Evolutionary conservation across 2,797 vertebrate species (phyloP), one percentile per base, ranked within the genome.

Genomic region (Linurgus olivaceus): DNA sequence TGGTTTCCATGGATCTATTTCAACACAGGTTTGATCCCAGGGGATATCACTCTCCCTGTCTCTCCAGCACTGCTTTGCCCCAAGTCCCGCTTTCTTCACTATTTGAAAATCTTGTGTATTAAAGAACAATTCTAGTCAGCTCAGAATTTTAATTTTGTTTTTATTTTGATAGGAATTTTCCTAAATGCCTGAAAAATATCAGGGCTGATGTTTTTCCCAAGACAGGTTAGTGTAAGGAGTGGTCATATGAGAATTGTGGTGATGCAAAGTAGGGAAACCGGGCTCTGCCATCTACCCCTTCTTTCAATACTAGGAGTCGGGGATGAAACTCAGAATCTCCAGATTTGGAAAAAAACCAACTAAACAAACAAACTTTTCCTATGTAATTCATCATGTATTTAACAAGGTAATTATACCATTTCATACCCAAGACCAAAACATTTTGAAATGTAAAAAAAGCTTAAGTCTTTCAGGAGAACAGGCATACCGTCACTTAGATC

Each of bases 41-140:
- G 20, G 29, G 7, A 4, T 15, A 66, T 48, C 35, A 42, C 40
- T 68, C 11, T 52, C 11, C 13, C 31, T 35, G 2, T 16, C 9
- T 33, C 19, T 40, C 15, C 40, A 47, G 50, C 24, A 31, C 29
- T 1, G 1, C 51, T 87, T 61, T 86, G 61, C 5, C 19, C 38
- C 48, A 61, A 57, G 0, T 38, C 58, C 9, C 0, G 0, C 11
- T 86, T 81, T 35, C 51, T 63, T 38, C 17, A 14, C 20, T 40
- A 15, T 38, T 58, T 88, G 83, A 74, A 87, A 83, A 71, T 12
- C 26, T 18, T 8, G 10, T 19, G 10, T 54, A 44, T 50, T 47
- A 65, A 31, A 51, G 24, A 61, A 67, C 6, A 17, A 7, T 52
- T 86, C 85, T 40, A 52, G 59, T 14, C 19, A 67, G 21, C 14